A percentile compares a stretch with the other conserved stretches of the same genome.
These are phyloP conservation scores for Protaetia brevitarsis DNA, from an alignment of 1,140 invertebrate species.

Conservation along the genomic window DNA sequence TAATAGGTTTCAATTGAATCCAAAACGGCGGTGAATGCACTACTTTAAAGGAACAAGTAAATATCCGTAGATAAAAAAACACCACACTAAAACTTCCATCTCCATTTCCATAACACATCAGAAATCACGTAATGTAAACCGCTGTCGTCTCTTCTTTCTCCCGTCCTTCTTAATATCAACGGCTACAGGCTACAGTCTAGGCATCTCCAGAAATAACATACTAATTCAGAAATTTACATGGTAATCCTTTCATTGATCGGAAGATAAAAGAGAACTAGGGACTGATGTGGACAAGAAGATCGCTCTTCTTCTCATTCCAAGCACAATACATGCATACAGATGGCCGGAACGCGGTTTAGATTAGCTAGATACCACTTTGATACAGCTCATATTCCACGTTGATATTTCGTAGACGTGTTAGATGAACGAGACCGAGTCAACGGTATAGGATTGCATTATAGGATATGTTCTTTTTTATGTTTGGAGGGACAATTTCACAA, in stretches of 20 bases:
- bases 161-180: slow-evolving; percentile 4
- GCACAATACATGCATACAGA: slow-evolving; percentile 16
- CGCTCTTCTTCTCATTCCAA: slow-evolving; percentile 6
- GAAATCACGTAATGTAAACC: slow-evolving; percentile 9
- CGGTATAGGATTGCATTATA: slow-evolving; percentile 14
- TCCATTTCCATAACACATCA: slow-evolving; percentile 16
- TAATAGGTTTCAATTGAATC: slow-evolving; percentile 12
- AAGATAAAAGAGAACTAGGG: slow-evolving; percentile 11
- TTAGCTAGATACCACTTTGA: slow-evolving; percentile 1
- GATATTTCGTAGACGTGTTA: slow-evolving; percentile 13
- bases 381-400: slow-evolving; percentile 16
- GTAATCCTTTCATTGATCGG: slow-evolving; percentile 16
- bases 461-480: background rate
- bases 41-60: slow-evolving; percentile 3
- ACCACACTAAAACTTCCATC: background rate
- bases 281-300: slow-evolving; percentile 6
- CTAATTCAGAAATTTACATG: slow-evolving; percentile 17
- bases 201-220: slow-evolving; percentile 16
- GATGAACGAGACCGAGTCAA: slow-evolving; percentile 8
- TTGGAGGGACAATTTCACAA: slow-evolving; percentile 16
- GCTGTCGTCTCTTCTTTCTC: background rate
- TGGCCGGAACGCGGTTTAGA: slow-evolving; percentile 4
- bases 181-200: no score
- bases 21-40: background rate
- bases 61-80: slow-evolving; percentile 2